Base-by-base conservation (phyloP, 2,113 vertebrate species). In the Macrotis lagotis region DNA sequence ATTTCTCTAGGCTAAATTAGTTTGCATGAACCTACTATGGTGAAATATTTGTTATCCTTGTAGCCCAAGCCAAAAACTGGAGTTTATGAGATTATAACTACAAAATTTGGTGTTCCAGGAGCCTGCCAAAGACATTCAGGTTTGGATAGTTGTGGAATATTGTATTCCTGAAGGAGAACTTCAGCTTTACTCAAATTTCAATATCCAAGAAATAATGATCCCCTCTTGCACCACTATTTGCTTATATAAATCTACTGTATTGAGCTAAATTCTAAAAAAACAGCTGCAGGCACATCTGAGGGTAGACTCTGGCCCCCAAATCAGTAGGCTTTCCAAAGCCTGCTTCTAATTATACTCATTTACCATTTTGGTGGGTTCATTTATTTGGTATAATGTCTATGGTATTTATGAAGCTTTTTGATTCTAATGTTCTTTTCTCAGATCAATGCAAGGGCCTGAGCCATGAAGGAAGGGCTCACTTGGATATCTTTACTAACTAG, bases 331-430 rank as follows among this genome's bases (percentile, higher is more conserved):
- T 96, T 55, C 51, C 51, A 50, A 92, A 74, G 19, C 91, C 89
- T 97, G 94, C 53, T 96, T 95, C 47, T 93, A 95, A 95, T 96
- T 95, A 96, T 0, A 91, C 6, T 74, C 55, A 94, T 92, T 97
- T 94, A 89, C 12, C 90, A 14, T 91, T 96, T 50, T 90, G 10
- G 50, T 94, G 12, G 48, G 74, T 92, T 95, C 93, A 88, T 95
- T 89, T 92, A 59, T 48, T n/a, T 88, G 16, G 25, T 93, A 83
- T 25, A 92, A 92, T 26, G 19, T 66, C 14, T 90, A 52, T n/a
- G 88, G 28, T 49, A 97, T 92, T 93, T 96, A n/a, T 8, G 94
- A 74, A 25, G 11, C 50, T 93, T 97, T 96, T 93, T 91, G 89
- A 92, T 55, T 92, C 90, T 7, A 22, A 92, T 52, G 37, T 25